Base-by-base conservation (phyloP, 2,797 vertebrate species). In the Pachyuromys duprasi region DNA sequence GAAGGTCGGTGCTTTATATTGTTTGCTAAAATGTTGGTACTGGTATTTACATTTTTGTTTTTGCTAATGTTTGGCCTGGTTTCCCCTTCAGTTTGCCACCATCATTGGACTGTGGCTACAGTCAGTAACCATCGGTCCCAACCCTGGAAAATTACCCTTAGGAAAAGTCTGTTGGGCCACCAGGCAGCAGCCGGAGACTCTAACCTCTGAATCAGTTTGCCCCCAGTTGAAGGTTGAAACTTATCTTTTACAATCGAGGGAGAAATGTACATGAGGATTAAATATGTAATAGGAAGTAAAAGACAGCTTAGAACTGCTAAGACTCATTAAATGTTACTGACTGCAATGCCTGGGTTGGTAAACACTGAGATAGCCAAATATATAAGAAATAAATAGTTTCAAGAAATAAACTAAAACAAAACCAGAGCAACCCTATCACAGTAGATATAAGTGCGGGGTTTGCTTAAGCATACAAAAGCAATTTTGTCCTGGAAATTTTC, bases 21-120 rank as follows among this genome's bases (percentile, higher is more conserved):
- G 15, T 94, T 55, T 83, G 60, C 95, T 86, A 86, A n/a, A 75
- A 62, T 53, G 17, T 93, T 90, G 42, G 45, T 67, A 62, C 5
- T 42, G 11, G 45, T 49, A n/a, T 49, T 49, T 49, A 67, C 7
- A 57, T 87, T 88, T 93, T 93, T 92, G 4, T 75, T 87, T 97
- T 86, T 84, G n/a, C 67, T 91, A 82, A 72, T 93, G 18, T 6
- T 83, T 94, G 76, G 74, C 49, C 82, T 95, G 62, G 88, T 90
- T 49, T 94, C 12, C 45, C 39, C 45, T 9, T 49, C 45, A 49
- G 45, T 49, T 49, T 4, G 45, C 45, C 45, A 49, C 45, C 45
- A 49, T 49, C 45, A 49, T 49, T 49, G 45, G 45, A 49, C n/a
- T n/a, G n/a, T n/a, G 11, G 45, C 45, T 9, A 49, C 11, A 9